Conservation (phyloP, 2,797 vertebrate species). For the Zalophus californianus region DNA sequence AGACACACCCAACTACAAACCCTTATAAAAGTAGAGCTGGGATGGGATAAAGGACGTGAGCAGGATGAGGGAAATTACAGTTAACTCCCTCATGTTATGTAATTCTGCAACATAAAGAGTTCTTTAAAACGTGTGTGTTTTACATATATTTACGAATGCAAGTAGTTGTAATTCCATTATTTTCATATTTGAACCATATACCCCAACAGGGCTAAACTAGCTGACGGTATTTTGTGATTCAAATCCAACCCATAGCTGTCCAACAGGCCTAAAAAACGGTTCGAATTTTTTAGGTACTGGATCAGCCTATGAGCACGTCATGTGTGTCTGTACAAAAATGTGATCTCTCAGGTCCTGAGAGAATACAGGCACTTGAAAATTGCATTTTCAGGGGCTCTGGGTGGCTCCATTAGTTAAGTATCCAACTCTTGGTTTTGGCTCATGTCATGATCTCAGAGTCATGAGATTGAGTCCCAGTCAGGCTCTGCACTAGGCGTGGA, state of each 20-base stretch:
- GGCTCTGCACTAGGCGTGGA: neutral
- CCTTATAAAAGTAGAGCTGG: neutral
- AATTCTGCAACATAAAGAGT: neutral
- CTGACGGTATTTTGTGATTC: neutral
- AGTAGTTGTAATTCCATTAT: neutral
- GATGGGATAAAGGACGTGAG: neutral
- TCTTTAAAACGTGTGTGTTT: neutral
- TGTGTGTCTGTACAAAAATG: neutral
- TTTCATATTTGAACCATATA: neutral
- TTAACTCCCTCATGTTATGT: neutral
- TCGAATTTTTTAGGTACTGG: neutral
- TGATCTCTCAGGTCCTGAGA: neutral
- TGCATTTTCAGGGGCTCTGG: neutral
- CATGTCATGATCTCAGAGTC: neutral
- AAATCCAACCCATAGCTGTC: neutral
- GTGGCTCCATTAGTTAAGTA: neutral
- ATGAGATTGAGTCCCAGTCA: accelerated
- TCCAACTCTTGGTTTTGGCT: neutral
- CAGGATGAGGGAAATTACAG: neutral
- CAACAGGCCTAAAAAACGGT: neutral
- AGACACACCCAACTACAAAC: neutral
- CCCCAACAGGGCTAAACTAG: neutral
- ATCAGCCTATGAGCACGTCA: neutral
- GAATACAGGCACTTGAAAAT: neutral
- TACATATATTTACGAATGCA: neutral